Base-by-base conservation (phyloP, 2,888 invertebrate species). In the Drosophila pseudotakahashii region DNA sequence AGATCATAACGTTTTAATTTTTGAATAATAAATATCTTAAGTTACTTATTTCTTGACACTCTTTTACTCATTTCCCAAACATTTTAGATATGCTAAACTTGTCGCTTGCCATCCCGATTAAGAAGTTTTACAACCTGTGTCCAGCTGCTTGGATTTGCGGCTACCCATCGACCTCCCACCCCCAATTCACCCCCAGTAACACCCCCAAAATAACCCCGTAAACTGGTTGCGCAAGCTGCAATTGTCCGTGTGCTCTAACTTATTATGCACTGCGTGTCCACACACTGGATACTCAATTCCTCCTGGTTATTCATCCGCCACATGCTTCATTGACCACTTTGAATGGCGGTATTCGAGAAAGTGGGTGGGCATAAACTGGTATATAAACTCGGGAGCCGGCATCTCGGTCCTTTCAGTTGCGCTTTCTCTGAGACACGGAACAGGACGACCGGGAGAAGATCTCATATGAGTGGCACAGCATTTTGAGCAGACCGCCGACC, bases 221-320 rank as follows among this genome's bases (percentile, higher is more conserved):
- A 84, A 81, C 76, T 88, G 89, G 85, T 89, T 84, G 84, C 89
- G 86, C 77, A 88, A 84, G 73, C 62, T 89, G 89, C 84, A 89
- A 85, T 87, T 87, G 84, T 83, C 64, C 50, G 54, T 23, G 55
- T 48, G 42, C 48, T 44, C 1, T 26, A 57, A 67, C 76, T 85
- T 85, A 85, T 89, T 85, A 85, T 85, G 86, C 84, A 57, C 61
- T 71, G 59, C 88, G 73, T 89, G 88, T 79, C 59, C 76, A 68
- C 64, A 75, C 66, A 69, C 66, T 83, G 63, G 71, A 30, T 30
- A 30, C 52, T 71, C 77, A 72, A 76, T 73, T 58, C 72, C 64
- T 59, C 72, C 67, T 66, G 50, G 72, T 70, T 64, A 53, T 60
- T 70, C 69, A 58, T 55, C 73, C 32, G 61, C 48, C 26, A 11